phyloP scores from a whole-genome alignment of 2,888 invertebrate genomes.

The Watsonalla cultraria region DNA sequence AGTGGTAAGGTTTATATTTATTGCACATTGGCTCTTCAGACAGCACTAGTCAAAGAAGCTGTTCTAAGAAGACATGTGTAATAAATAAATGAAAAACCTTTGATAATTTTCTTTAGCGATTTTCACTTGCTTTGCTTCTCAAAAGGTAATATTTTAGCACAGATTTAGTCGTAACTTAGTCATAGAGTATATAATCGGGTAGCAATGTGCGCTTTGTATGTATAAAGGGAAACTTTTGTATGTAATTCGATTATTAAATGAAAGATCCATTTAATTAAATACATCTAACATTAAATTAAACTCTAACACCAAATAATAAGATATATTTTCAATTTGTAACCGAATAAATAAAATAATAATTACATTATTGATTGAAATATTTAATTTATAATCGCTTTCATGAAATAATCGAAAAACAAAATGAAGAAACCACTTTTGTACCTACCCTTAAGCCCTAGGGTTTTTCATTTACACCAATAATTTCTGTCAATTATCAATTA shows the following conservation, averaged over 20 bases:
- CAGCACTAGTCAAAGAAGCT: too few relatives aligned
- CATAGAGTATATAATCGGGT: conserved; percentile 46
- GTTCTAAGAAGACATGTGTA: too few relatives aligned
- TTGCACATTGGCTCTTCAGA: not conserved
- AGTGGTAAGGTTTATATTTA: conserved; percentile 15
- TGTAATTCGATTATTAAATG: conserved; percentile 31
- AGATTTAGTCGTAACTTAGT: conserved; percentile 50
- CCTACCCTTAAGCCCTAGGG: conserved; percentile 39
- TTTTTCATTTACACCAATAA: conserved; percentile 65
- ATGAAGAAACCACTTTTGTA: conserved; percentile 18
- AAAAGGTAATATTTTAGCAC: conserved; percentile 39
- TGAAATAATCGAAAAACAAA: conserved; percentile 29
- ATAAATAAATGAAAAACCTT: not conserved
- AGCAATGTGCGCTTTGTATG: conserved; percentile 51
- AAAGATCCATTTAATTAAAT: not conserved
- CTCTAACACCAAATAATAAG: too few relatives aligned
- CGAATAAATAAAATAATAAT: conserved; percentile 6
- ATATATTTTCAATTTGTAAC: too few relatives aligned
- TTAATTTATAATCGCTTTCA: conserved; percentile 7
- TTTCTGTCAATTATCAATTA: conserved; percentile 64
- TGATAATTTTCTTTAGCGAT: conserved; percentile 24
- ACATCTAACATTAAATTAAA: too few relatives aligned
- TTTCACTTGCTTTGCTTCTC: conserved; percentile 35
- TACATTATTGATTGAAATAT: conserved; percentile 3
- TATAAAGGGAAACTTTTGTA: conserved; percentile 32